These are phyloP conservation scores for Polietes domitor DNA, from an alignment of 2,888 invertebrate species.

Conservation along the genomic window DNA sequence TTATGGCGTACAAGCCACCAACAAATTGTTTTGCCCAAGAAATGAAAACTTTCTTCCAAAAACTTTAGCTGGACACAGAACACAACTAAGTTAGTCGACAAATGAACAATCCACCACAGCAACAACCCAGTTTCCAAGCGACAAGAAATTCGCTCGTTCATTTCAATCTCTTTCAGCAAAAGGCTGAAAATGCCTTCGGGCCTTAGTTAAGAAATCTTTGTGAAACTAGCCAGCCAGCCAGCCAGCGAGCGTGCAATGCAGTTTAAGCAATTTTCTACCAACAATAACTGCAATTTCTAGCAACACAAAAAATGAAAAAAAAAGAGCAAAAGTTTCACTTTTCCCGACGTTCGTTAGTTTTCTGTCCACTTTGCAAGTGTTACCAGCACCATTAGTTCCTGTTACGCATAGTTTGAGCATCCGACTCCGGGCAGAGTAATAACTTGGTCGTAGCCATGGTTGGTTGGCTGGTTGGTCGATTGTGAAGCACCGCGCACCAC, in stretches of 20 bases:
- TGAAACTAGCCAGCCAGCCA: too few species aligned
- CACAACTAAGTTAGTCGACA: too few species aligned
- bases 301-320: background rate
- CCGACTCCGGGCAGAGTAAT: background rate
- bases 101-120: background rate
- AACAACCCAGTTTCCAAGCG: conserved; percentile 4
- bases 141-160: background rate
- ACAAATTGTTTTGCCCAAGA: conserved; percentile 15
- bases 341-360: background rate
- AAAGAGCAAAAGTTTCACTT: conserved; percentile 10
- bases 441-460: too few species aligned
- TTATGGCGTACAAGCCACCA: background rate
- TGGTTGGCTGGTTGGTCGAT: too few species aligned
- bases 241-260: background rate
- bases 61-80: background rate
- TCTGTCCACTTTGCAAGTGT: conserved; percentile 29
- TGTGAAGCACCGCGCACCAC: too few species aligned
- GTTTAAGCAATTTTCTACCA: conserved; percentile 9
- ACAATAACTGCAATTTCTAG: conserved; percentile 4
- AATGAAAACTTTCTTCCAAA: conserved; percentile 34
- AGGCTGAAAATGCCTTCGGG: background rate
- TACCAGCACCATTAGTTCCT: conserved; percentile 12
- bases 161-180: background rate
- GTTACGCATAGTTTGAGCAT: conserved; percentile 1
- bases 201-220: background rate